phyloP scores from a whole-genome alignment of 2,888 invertebrate species.

The Holacanthella duospinosa region DNA sequence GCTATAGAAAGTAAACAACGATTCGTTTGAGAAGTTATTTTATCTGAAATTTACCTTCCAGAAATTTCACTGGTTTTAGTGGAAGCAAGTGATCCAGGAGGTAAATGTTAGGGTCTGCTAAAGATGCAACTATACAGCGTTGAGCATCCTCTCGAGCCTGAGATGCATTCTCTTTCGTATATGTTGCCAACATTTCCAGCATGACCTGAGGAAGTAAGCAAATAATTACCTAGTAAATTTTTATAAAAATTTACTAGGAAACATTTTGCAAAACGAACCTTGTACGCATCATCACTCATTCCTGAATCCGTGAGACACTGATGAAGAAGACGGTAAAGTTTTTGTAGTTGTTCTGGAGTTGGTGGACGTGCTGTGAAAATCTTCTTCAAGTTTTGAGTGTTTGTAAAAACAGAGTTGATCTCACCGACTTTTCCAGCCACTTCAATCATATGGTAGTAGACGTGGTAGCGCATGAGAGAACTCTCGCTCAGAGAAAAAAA shows the following conservation, averaged over 20 bases:
- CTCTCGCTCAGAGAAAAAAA: conserved; percentile 81
- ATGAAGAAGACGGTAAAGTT: conserved; percentile 74
- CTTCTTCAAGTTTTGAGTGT: conserved; percentile 69
- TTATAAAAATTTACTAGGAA: too few relatives aligned
- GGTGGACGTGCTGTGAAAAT: conserved; percentile 70
- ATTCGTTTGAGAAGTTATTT: neutral
- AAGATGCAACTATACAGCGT: conserved; percentile 85
- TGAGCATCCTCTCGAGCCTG: conserved; percentile 94
- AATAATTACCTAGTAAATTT: neutral
- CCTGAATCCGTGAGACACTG: conserved; percentile 77
- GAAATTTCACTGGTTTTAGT: conserved; percentile 84
- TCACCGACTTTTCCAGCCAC: conserved; percentile 79
- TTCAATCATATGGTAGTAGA: conserved; percentile 82
- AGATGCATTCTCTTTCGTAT: conserved; percentile 91
- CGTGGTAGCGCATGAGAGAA: conserved; percentile 77
- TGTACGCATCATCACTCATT: conserved; percentile 47
- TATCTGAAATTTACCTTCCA: conserved; percentile 50
- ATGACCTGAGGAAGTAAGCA: conserved; percentile 58
- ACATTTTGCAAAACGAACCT: conserved; percentile 9
- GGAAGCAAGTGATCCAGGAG: conserved; percentile 85
- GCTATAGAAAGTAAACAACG: neutral
- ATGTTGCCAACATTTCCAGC: conserved; percentile 91
- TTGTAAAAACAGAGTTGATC: conserved; percentile 70
- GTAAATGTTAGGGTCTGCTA: conserved; percentile 91
- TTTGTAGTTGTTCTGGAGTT: conserved; percentile 81